Evolutionary conservation across 2,113 vertebrate species (phyloP), one percentile per base, ranked within the genome.

Genomic region (Rhadina sibilatrix): DNA sequence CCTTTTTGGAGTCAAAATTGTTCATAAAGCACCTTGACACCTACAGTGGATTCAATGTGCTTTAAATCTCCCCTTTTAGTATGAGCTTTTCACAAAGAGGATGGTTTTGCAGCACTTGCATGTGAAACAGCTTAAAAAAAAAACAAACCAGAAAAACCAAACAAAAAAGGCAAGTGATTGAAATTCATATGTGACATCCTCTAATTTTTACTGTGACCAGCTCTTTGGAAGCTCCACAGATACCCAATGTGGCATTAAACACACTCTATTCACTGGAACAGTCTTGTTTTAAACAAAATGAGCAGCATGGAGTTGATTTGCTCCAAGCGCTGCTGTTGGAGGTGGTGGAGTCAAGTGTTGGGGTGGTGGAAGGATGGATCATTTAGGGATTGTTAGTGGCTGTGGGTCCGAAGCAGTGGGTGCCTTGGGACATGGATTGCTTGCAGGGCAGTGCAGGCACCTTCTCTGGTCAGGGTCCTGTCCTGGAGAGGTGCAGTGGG

Each of bases 261-360:
- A 2, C 14, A 1, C 20, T 80, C 0, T 0, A 11, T 49, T 77
- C 40, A 4, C 9, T 15, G 21, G 33, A 56, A 47, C 22, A 46
- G 11, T 13, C 12, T 12, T 68, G 24, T 23, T 92, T 71, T 8
- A 64, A 65, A 60, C 47, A 80, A 81, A 83, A 71, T 7, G 50
- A 52, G 11, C 66, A 88, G 38, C 61, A 2, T 35, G 44, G 66
- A 54, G 53, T 56, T 54, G 35, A 68, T 63, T 53, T 57, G 17
- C 49, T 57, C 40, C 25, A 15, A 44, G 22, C 18, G 23, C n/a
- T 33, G 50, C 46, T 82, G 23, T 35, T 8, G 2, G 31, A 44
- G n/a, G 35, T 0, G 0, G 11, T 19, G 20, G 25, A 33, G 28
- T 44, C 56, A 28, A 12, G 30, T 9, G 31, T 5, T n/a, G 52